Conservation (phyloP, 2,888 invertebrate species). For the Xanthia togata region DNA sequence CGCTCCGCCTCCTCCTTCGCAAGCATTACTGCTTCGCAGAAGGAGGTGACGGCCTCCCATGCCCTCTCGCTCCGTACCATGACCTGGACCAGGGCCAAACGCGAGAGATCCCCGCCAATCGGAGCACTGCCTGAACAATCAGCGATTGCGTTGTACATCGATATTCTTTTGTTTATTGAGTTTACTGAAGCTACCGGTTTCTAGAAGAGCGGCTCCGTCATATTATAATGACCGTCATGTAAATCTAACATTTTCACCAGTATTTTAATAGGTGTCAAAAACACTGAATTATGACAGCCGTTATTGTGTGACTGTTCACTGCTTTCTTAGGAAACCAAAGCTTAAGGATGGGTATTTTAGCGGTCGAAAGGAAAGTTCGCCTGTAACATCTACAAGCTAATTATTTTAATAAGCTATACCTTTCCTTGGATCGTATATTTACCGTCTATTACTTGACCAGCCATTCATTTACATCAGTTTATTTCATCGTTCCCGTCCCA, state of each 20-base stretch:
- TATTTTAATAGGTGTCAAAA: neutral
- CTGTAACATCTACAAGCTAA: neutral
- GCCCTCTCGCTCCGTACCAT: too few relatives aligned
- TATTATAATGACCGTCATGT: neutral
- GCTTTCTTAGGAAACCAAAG: neutral
- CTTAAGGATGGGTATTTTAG: neutral
- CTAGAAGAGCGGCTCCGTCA: neutral
- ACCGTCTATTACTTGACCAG: constrained; percentile 8
- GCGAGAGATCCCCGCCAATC: too few relatives aligned
- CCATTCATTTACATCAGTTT: constrained; percentile 49
- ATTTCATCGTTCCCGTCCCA: constrained; percentile 36
- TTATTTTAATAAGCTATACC: constrained; percentile 28
- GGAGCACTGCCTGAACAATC: neutral
- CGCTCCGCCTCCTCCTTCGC: too few relatives aligned
- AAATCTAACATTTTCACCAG: too few relatives aligned
- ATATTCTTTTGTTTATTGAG: neutral
- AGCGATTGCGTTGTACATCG: neutral
- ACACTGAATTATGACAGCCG: neutral
- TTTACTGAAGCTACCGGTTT: neutral
- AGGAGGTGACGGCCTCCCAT: too few relatives aligned
- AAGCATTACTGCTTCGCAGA: too few relatives aligned
- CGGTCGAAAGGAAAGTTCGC: neutral
- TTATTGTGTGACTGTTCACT: neutral
- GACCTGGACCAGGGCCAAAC: too few relatives aligned
- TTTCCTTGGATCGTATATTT: neutral